Evolutionary conservation across 1,140 invertebrate genomes (phyloP), one percentile per base, ranked within the genome.

Genomic region (Bombus sylvicola): DNA sequence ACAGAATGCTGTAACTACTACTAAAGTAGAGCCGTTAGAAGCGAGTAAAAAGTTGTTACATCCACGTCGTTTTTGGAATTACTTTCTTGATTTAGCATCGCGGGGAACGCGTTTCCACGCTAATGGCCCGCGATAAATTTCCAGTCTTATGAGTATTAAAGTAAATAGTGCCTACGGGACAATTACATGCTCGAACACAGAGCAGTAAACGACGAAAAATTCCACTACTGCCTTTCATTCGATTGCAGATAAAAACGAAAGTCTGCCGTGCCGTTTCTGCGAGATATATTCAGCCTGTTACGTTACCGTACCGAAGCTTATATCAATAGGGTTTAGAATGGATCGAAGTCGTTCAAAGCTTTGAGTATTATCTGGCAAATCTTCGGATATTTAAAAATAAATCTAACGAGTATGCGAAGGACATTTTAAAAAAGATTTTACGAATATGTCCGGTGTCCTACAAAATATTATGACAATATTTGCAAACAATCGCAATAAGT

Each of bases 71-170:
- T 85, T 64, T 43, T 9, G 9, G 31, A 43, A 79, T 76, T 88
- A 84, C 34, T 22, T 13, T 37, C 43, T 69, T 88, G 81, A 88
- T 88, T 88, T 88, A 88, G 43, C 25, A 53, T 68, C 47, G 39
- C 47, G 28, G 15, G 2, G 25, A 39, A 3, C n/a, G 53, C 31
- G 34, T 66, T 87, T 25, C 37, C 53, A 57, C 69, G 59, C 82
- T 88, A 88, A 88, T 88, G 59, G 62, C 43, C 57, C 22, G 5
- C 81, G 9, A 85, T 88, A 88, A 88, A 88, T 88, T 88, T 2
- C 57, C 31, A 34, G 18, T 43, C 66, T 83, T 78, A 84, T 71
- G 74, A 59, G 57, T 68, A 85, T 80, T 79, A 88, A 22, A 37
- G 25, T 64, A 34, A 47, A 76, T 39, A 53, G 43, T 10, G 28